phyloP scores from a whole-genome alignment of 1,140 invertebrate species.

The Caenorhabditis tropicalis region DNA sequence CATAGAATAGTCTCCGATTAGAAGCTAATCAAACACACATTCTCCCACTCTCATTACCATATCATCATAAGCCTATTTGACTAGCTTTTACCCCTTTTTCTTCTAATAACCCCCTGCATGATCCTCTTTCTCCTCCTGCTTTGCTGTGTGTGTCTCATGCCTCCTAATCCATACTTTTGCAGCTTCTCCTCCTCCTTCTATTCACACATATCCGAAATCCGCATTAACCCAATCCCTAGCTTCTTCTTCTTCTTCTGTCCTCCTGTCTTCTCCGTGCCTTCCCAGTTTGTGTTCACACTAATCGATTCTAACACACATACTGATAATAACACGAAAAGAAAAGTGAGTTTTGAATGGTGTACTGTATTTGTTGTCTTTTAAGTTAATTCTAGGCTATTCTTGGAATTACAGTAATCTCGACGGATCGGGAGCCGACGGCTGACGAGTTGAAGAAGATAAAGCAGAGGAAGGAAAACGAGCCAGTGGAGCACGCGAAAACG shows the following conservation, averaged over 20 bases:
- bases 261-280: neutral
- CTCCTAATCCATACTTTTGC: neutral
- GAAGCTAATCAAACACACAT: no score
- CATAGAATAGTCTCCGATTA: no score
- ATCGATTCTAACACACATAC: no score
- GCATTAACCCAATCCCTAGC: neutral
- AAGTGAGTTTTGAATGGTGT: no score
- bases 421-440: conserved; percentile 3
- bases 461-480: conserved; percentile 46
- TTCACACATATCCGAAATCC: neutral
- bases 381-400: no score
- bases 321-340: no score
- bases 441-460: conserved; percentile 42
- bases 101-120: neutral
- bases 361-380: no score
- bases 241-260: neutral
- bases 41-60: no score
- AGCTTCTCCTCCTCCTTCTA: neutral
- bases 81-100: neutral
- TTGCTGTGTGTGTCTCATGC: neutral
- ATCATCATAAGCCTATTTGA: neutral
- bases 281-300: neutral
- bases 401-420: conserved; percentile 52
- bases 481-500: conserved; percentile 41
- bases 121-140: neutral